Percentiles rank a stretch among this genome's conserved stretches.
Evolutionary conservation across 2,888 invertebrate species (phyloP).

Genomic region (Scaptodrosophila latifasciaeformis): DNA sequence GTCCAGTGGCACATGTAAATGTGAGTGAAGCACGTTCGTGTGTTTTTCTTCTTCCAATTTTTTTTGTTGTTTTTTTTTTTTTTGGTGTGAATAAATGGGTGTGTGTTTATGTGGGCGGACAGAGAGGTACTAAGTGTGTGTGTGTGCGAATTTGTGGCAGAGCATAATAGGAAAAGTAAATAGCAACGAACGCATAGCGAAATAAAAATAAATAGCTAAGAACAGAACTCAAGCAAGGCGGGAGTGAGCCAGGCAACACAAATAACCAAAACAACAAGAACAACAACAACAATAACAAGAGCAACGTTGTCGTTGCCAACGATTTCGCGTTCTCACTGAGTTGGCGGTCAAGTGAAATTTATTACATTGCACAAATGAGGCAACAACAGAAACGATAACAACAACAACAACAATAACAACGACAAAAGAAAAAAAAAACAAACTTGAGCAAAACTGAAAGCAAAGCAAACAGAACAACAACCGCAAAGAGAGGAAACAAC

Average conservation of each 20-base stretch:
- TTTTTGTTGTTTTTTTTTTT: no score
- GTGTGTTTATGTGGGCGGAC: slow-evolving; percentile 14
- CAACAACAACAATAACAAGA: slow-evolving; percentile 1
- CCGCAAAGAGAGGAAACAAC: not conserved
- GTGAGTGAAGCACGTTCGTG: slow-evolving; percentile 12
- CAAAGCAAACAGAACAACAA: not conserved
- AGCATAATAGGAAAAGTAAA: slow-evolving; percentile 56
- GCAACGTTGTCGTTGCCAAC: slow-evolving; percentile 42
- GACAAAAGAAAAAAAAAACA: slow-evolving; percentile 1
- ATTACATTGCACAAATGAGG: slow-evolving; percentile 67
- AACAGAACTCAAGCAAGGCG: slow-evolving; percentile 44
- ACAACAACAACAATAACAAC: slow-evolving; percentile 5
- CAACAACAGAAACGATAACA: slow-evolving; percentile 36
- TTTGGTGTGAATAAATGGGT: no score
- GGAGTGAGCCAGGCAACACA: slow-evolving; percentile 6
- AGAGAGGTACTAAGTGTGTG: slow-evolving; percentile 14
- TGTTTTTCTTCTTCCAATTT: not conserved
- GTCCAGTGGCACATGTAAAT: slow-evolving; percentile 51
- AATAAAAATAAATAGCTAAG: slow-evolving; percentile 58
- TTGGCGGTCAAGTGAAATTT: slow-evolving; percentile 65
- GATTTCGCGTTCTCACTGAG: slow-evolving; percentile 58
- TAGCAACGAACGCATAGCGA: slow-evolving; percentile 49
- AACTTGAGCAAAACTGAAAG: not conserved
- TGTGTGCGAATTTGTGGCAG: slow-evolving; percentile 13
- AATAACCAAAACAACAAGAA: slow-evolving; percentile 6